These are phyloP conservation scores for Apoderus coryli DNA, from an alignment of 2,888 invertebrate genomes.

Conservation along the genomic window DNA sequence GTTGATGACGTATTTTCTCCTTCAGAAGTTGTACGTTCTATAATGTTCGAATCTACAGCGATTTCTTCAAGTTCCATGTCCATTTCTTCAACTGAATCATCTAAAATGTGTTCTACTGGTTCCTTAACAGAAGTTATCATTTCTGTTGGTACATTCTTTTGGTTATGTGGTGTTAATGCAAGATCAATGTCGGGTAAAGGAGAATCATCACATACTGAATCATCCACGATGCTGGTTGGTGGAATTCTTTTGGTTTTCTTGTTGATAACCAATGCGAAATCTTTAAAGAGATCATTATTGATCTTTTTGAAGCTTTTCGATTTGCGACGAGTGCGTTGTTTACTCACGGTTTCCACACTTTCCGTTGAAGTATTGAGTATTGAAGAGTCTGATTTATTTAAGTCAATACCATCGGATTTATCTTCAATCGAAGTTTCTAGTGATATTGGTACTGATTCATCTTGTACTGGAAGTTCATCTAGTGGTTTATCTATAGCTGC, in stretches of 20 bases:
- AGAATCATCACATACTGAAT: conserved; percentile 15
- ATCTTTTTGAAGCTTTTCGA: conserved; percentile 21
- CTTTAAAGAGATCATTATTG: conserved; percentile 20
- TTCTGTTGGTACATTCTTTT: neutral
- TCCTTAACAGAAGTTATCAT: too few relatives aligned
- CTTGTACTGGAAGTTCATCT: neutral
- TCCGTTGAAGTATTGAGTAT: too few relatives aligned
- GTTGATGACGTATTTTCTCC: too few relatives aligned
- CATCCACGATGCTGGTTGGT: conserved; percentile 16
- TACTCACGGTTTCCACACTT: too few relatives aligned
- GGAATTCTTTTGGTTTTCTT: conserved; percentile 20
- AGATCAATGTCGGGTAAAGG: neutral
- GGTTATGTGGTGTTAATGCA: neutral
- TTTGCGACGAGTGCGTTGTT: conserved; percentile 20
- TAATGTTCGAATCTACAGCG: conserved; percentile 19
- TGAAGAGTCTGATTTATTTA: too few relatives aligned
- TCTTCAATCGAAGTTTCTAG: too few relatives aligned
- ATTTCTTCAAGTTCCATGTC: conserved; percentile 24
- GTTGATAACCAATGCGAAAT: conserved; percentile 22
- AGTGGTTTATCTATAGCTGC: conserved; percentile 2
- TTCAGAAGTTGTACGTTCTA: too few relatives aligned
- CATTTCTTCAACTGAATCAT: conserved; percentile 21
- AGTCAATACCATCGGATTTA: too few relatives aligned
- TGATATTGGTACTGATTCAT: too few relatives aligned
- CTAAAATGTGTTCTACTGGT: conserved; percentile 11